Evolutionary conservation across 2,888 invertebrate genomes (phyloP).

Genomic region (Pseudococcus jackbeardsleyi): DNA sequence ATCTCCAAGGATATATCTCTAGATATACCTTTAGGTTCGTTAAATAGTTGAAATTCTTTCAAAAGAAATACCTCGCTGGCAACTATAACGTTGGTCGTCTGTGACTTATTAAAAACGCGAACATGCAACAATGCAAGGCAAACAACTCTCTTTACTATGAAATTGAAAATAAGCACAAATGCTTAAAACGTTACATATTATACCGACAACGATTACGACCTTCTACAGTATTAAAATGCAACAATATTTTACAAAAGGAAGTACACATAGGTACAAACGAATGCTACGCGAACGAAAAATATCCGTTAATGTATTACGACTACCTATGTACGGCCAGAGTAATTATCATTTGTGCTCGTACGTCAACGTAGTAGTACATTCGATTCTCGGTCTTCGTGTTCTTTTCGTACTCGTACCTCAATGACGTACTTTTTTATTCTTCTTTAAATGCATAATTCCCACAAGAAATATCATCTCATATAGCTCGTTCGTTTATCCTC

Average conservation of each 20-base stretch:
- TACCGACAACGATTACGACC: not conserved
- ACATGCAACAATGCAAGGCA: slow-evolving; percentile 59
- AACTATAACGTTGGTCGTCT: not conserved
- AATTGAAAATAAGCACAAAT: slow-evolving; percentile 5
- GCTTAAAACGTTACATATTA: not conserved
- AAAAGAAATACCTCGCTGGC: not conserved
- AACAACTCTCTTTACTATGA: slow-evolving; percentile 46
- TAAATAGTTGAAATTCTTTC: slow-evolving; percentile 37
- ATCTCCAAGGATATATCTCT: slow-evolving; percentile 10
- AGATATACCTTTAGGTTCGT: not conserved
- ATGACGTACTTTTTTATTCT: not conserved
- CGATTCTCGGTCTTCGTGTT: not conserved
- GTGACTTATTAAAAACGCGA: slow-evolving; percentile 31
- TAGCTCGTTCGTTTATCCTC: not conserved
- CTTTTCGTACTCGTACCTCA: not conserved
- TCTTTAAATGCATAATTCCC: slow-evolving; percentile 22
- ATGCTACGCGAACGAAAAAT: too few species aligned
- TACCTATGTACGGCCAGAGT: not conserved
- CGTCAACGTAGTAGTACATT: not conserved
- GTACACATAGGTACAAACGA: not conserved
- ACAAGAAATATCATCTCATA: slow-evolving; percentile 24
- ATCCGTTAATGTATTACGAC: not conserved
- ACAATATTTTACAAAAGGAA: slow-evolving; percentile 25
- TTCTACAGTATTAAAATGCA: not conserved
- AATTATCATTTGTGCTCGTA: not conserved